Evolutionary conservation across 2,888 invertebrate species (phyloP), one percentile per base, ranked within the genome.

Genomic region (Napeogenes sylphis): DNA sequence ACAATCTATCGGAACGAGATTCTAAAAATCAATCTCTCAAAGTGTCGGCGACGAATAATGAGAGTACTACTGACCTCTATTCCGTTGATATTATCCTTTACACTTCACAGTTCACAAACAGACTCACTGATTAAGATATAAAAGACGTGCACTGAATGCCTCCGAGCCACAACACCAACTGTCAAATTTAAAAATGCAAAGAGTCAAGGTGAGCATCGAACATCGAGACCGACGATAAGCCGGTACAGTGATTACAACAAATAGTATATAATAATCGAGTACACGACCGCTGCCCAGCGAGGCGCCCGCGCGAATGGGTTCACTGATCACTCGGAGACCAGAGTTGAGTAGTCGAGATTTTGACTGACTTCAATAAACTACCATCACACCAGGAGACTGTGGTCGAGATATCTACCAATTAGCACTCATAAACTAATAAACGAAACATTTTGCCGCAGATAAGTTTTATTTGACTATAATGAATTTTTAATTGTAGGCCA

Each of bases 271-370:
- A 51, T 62, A 56, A 65, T 64, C 65, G 56, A 56, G 42, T 66
- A 81, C 78, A 75, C 85, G 79, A 74, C 85, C 85, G 82, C 71
- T 79, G 71, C 77, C 74, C 71, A 71, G 79, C 77, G 79, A 75
- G 79, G 84, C 86, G 77, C 78, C 79, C 81, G 81, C 84, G 80
- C 83, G 87, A 89, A 87, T 89, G 89, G 86, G 68, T 81, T 82
- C 30, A 42, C 42, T 10, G 42, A 35, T 4, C 35, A 3, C 10
- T 42, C 42, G 10, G 12, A 42, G 10, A 30, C 30, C 51, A 51
- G 8, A 51, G 51, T 51, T 5, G 21, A 47, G 6, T 51, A 51
- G 51, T 30, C 75, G 72, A 64, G 65, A 68, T 65, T 69, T 64
- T 56, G 56, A 58, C 57, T 58, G 56, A 58, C 61, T 68, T 68